Evolutionary conservation across 2,888 invertebrate species (phyloP), one percentile per base, ranked within the genome.

Genomic region (Phania funesta): DNA sequence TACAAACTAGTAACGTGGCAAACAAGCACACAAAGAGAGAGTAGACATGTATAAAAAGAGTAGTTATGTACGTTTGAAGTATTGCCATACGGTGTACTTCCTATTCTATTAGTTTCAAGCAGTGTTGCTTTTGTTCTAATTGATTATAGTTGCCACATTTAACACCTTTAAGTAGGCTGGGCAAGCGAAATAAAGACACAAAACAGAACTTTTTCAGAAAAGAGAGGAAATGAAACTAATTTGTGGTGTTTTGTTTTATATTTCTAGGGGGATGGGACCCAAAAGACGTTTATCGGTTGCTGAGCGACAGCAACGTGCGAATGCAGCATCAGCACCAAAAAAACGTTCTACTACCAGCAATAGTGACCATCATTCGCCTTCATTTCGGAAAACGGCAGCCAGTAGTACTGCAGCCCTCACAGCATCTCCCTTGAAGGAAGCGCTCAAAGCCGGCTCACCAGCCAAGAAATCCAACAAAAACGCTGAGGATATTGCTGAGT

Each of bases 221-320:
- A 13, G 38, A 20, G 35, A 3, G 29, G 9, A 24, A 32, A 56
- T 13, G 11, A 24, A 38, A 11, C n/a, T 16, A 52, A 52, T 52
- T 62, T 54, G 1, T 46, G 6, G 8, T 26, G 7, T 74, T 22
- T 74, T 56, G 8, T 65, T 76, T 54, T 48, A 13, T 9, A 13
- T 44, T 62, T 86, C 84, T 70, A 87, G 86, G 85, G 85, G 80
- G 67, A 90, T 90, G 90, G 90, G 90, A 85, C 88, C 90, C 73
- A 90, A 90, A 84, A 90, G 90, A 84, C 89, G 90, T 74, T 86
- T 87, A 84, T 81, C 86, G 67, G 89, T 87, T 76, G 89, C 88
- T 38, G 90, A 90, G 84, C 89, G 90, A 78, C 86, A 87, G 76
- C 89, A 89, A 81, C 88, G 90, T 58, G 80, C 86, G 24, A 62